These are phyloP conservation scores for Choristoneura fumiferana DNA, from an alignment of 1,140 invertebrate genomes.

Conservation along the genomic window DNA sequence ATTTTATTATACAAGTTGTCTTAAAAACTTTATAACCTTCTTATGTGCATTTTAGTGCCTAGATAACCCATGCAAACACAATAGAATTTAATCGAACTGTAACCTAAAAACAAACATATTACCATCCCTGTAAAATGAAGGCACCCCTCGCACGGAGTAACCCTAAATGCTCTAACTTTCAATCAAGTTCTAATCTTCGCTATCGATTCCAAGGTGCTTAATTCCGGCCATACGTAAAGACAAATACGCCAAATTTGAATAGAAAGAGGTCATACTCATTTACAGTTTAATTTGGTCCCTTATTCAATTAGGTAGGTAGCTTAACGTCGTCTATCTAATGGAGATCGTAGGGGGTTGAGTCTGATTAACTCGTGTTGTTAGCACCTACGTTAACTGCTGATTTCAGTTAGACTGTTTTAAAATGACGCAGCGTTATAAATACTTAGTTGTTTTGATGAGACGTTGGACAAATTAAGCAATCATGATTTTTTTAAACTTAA, in stretches of 20 bases:
- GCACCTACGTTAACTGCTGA: constrained; percentile 40
- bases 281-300: constrained; percentile 65
- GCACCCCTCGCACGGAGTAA: not conserved
- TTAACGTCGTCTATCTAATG: constrained; percentile 47
- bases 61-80: too few species aligned
- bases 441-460: too few species aligned
- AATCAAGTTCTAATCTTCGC: constrained; percentile 40
- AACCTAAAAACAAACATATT: constrained; percentile 9
- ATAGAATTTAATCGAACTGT: not conserved
- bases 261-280: constrained; percentile 64
- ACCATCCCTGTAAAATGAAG: not conserved
- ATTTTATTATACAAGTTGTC: too few species aligned
- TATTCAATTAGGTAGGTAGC: constrained; percentile 63
- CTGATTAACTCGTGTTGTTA: constrained; percentile 64
- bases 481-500: too few species aligned
- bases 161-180: constrained; percentile 28
- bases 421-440: too few species aligned
- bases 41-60: too few species aligned
- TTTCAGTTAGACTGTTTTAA: too few species aligned
- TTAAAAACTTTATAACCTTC: too few species aligned
- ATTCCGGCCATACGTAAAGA: constrained; percentile 35
- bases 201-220: constrained; percentile 37
- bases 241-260: constrained; percentile 57
- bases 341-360: constrained; percentile 59
- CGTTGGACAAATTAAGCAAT: too few species aligned